Percentiles rank a stretch among this genome's conserved stretches.
Evolutionary conservation across 2,113 vertebrate species (phyloP).

Genomic region (Macquaria ambigua): DNA sequence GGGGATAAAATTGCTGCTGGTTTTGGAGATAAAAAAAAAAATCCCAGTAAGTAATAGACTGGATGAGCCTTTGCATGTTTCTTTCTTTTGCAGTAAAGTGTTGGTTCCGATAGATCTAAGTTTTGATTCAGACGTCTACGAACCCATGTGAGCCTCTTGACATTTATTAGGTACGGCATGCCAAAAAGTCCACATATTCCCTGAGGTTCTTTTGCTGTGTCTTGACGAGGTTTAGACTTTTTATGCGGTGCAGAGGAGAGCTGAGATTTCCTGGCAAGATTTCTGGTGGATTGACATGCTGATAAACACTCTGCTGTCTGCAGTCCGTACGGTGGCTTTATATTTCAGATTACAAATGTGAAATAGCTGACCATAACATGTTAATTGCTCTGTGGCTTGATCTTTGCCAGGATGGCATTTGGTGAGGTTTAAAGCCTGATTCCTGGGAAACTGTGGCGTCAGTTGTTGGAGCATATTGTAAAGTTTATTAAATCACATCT

Average conservation of each 20-base stretch:
- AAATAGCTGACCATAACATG: conserved; percentile 14
- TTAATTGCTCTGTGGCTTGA: conserved; percentile 23
- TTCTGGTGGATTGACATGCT: conserved; percentile 16
- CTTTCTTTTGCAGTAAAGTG: background rate
- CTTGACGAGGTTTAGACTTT: conserved; percentile 65
- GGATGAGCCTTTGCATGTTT: background rate
- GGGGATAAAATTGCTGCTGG: conserved; percentile 6
- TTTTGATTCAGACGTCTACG: conserved; percentile 53
- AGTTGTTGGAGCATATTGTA: conserved; percentile 8
- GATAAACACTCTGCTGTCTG: conserved; percentile 19
- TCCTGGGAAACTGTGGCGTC: conserved; percentile 28
- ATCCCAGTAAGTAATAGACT: background rate
- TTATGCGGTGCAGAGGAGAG: conserved; percentile 33
- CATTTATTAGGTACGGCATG: conserved; percentile 63
- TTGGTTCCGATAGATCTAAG: conserved; percentile 18
- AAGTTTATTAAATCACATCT: conserved; percentile 51
- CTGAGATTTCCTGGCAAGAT: conserved; percentile 36
- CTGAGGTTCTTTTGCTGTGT: conserved; percentile 53
- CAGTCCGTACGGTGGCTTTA: background rate
- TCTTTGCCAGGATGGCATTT: conserved; percentile 52
- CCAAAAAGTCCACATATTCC: conserved; percentile 59
- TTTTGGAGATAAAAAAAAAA: conserved; percentile 24
- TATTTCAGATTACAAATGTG: conserved; percentile 9
- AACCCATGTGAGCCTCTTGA: conserved; percentile 56
- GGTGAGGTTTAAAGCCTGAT: conserved; percentile 19